A percentile compares a stretch with the other conserved stretches of the same genome.
These are phyloP conservation scores for Perizoma flavofasciatum DNA, from an alignment of 2,888 invertebrate genomes.

Conservation along the genomic window DNA sequence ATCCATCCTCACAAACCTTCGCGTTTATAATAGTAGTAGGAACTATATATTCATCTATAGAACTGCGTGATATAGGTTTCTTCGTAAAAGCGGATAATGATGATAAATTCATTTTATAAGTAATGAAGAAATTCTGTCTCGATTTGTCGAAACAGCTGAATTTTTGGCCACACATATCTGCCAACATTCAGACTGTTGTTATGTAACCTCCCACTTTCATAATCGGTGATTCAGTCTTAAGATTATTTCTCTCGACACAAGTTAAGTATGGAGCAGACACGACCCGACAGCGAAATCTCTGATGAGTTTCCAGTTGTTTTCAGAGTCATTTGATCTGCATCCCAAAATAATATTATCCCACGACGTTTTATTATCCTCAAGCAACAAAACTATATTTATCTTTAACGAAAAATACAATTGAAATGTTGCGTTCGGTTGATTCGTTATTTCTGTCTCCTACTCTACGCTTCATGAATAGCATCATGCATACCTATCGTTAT, in stretches of 20 bases:
- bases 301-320: conserved; percentile 24
- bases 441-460: conserved; percentile 24
- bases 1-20: no score
- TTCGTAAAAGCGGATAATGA: no score
- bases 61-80: no score
- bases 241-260: conserved; percentile 2
- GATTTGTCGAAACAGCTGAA: no score
- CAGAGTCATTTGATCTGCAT: conserved; percentile 26
- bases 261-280: not conserved
- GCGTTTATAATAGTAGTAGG: no score
- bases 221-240: no score
- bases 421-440: conserved; percentile 28
- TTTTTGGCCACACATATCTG: no score
- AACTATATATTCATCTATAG: no score
- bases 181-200: no score
- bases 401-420: conserved; percentile 35
- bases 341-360: conserved; percentile 31
- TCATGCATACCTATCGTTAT: not conserved
- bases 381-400: conserved; percentile 30
- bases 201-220: no score
- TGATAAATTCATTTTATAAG: no score
- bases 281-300: conserved; percentile 7
- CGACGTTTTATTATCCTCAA: conserved; percentile 28
- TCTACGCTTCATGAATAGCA: not conserved
- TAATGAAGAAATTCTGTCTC: no score